These are phyloP conservation scores for Amphipyra berbera DNA, from an alignment of 2,888 invertebrate species.

Conservation along the genomic window DNA sequence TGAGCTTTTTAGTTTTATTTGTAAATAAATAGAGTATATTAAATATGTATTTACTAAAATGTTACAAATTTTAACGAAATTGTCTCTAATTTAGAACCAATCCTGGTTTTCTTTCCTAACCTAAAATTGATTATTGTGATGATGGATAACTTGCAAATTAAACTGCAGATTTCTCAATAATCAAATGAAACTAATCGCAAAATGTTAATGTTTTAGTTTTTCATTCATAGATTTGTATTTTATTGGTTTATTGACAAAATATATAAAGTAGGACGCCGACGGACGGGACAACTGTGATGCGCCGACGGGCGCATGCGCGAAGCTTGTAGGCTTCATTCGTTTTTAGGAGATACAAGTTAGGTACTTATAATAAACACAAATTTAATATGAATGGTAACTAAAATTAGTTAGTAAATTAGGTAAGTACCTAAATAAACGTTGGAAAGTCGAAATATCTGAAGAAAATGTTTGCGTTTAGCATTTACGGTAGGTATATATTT, in stretches of 20 bases:
- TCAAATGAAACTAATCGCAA: background rate
- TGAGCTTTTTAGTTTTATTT: background rate
- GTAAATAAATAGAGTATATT: background rate
- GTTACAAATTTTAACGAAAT: background rate
- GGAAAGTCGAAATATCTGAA: too few species aligned
- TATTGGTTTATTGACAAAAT: background rate
- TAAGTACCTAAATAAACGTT: too few species aligned
- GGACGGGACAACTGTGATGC: constrained; percentile 22
- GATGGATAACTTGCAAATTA: constrained; percentile 1
- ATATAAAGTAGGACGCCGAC: constrained; percentile 32
- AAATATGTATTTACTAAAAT: too few species aligned
- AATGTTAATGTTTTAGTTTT: background rate
- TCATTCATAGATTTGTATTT: background rate
- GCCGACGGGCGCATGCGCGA: constrained; percentile 75
- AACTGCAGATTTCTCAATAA: background rate
- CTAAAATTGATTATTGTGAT: constrained; percentile 6
- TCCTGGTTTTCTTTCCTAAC: constrained; percentile 15
- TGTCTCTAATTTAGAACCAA: background rate
- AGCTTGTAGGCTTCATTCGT: constrained; percentile 15
- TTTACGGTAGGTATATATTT: too few species aligned
- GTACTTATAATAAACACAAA: background rate
- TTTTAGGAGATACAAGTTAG: background rate
- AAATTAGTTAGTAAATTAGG: too few species aligned
- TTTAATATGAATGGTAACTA: background rate
- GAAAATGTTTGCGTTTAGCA: too few species aligned